Conservation (phyloP, 2,797 vertebrate genomes). For the Lepus oiostolus region DNA sequence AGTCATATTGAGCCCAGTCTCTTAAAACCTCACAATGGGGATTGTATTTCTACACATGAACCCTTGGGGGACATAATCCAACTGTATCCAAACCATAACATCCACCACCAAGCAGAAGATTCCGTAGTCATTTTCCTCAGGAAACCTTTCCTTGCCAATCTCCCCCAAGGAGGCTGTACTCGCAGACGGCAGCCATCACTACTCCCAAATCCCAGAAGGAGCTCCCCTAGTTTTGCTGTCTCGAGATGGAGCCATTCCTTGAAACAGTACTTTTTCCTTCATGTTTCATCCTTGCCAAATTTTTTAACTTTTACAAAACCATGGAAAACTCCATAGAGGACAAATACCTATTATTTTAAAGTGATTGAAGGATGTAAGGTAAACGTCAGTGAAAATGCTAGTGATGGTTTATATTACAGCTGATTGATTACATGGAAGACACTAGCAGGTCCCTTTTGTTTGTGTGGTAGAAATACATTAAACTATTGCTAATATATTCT, state of each 20-base stretch:
- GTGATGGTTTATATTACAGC: not conserved
- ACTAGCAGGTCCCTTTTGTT: not conserved
- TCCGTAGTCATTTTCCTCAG: not conserved
- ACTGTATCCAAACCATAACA: too few species aligned
- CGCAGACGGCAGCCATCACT: not conserved
- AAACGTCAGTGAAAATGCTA: not conserved
- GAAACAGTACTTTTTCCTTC: not conserved
- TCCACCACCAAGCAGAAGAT: not conserved
- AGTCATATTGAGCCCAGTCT: too few species aligned
- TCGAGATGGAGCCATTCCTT: not conserved
- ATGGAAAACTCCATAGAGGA: not conserved
- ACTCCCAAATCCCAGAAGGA: not conserved
- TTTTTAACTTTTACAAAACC: not conserved
- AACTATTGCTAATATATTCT: not conserved
- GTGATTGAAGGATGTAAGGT: not conserved
- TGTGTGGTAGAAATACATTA: not conserved
- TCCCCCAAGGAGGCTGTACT: not conserved
- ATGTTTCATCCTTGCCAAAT: not conserved
- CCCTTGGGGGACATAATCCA: too few species aligned
- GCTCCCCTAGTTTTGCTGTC: not conserved
- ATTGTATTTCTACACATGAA: too few species aligned
- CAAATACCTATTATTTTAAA: not conserved
- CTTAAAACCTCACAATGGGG: too few species aligned
- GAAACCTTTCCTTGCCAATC: not conserved
- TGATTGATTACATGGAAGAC: not conserved